These are phyloP conservation scores for Tanypteryx hageni DNA, from an alignment of 2,888 invertebrate genomes.

Conservation along the genomic window DNA sequence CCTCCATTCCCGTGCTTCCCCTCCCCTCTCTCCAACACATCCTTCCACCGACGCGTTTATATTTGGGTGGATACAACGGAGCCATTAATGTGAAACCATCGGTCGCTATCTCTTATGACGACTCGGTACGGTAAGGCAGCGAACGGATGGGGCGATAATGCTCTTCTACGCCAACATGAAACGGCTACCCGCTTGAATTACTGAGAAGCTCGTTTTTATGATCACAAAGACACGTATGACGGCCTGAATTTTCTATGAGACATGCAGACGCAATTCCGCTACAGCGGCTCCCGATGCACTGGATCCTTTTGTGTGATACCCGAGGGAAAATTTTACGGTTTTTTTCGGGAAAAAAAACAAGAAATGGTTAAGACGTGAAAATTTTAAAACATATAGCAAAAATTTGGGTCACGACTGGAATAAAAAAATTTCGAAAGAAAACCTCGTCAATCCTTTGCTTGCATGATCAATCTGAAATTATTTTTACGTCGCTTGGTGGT, in stretches of 20 bases:
- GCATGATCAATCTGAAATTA: too few relatives aligned
- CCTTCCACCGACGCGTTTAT: background rate
- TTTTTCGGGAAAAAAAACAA: background rate
- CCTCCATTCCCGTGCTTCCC: background rate
- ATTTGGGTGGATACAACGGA: background rate
- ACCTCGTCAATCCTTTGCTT: too few relatives aligned
- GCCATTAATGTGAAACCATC: slow-evolving; percentile 20
- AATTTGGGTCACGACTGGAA: too few relatives aligned
- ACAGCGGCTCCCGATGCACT: slow-evolving; percentile 33
- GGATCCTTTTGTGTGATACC: slow-evolving; percentile 40
- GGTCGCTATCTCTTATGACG: background rate
- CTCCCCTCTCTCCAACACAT: too few relatives aligned
- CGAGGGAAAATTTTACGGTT: background rate
- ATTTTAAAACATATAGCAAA: too few relatives aligned
- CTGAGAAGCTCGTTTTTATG: slow-evolving; percentile 36
- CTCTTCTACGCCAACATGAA: slow-evolving; percentile 35
- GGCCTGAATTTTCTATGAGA: slow-evolving; percentile 53
- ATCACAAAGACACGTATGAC: slow-evolving; percentile 49
- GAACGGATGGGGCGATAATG: slow-evolving; percentile 42
- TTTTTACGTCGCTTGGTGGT: too few relatives aligned
- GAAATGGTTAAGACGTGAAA: too few relatives aligned
- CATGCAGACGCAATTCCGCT: slow-evolving; percentile 34
- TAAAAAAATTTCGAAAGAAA: too few relatives aligned
- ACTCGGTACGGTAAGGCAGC: background rate
- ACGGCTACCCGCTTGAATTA: slow-evolving; percentile 44